Conservation (phyloP, 2,113 vertebrate species). For the Engraulis encrasicolus region DNA sequence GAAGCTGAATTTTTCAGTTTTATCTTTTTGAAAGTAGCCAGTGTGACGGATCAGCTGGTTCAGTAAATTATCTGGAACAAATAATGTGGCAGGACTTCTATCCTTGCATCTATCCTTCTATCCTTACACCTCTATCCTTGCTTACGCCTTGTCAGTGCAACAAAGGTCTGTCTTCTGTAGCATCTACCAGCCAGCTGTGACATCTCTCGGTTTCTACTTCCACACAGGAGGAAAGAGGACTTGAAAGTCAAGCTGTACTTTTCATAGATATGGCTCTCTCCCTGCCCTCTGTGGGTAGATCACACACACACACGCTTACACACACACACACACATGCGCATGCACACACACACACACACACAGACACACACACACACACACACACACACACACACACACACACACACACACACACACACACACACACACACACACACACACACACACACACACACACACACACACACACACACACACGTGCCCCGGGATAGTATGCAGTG, state of each 20-base stretch:
- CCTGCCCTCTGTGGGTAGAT: background rate
- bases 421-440: background rate
- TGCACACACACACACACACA: background rate
- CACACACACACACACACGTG: background rate
- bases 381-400: background rate
- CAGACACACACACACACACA: background rate
- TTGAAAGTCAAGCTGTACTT: background rate
- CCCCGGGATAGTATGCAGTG: background rate
- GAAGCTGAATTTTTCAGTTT: no score
- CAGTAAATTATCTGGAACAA: no score
- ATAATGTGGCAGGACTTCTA: no score
- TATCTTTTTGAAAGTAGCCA: no score
- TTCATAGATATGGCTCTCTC: background rate
- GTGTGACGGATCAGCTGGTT: no score
- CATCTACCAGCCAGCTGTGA: background rate
- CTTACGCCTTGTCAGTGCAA: background rate
- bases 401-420: background rate
- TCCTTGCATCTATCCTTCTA: no score
- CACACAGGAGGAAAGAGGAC: background rate
- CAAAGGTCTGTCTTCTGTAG: background rate
- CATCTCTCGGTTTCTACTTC: background rate
- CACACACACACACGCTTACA: background rate
- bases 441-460: background rate
- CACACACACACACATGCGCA: background rate
- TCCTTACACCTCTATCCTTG: no score